Percentiles rank a stretch among this genome's conserved stretches.
Evolutionary conservation across 2,797 vertebrate species (phyloP).

Genomic region (Limnodromus scolopaceus): DNA sequence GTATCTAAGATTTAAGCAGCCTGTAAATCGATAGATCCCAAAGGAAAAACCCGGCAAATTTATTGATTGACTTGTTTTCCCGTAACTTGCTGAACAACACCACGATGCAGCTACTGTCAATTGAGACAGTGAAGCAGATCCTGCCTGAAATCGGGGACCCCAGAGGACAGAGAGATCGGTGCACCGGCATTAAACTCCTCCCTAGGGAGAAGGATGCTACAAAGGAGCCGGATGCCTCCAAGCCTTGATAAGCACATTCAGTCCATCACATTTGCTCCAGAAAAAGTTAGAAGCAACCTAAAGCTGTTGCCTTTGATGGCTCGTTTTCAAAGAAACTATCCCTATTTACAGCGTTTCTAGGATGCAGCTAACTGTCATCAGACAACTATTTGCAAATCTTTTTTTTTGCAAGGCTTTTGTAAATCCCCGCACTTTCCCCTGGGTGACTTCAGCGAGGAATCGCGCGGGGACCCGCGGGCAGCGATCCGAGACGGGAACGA

Average conservation of each 20-base stretch:
- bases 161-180: background rate
- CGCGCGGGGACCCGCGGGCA: fast-evolving
- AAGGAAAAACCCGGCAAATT: background rate
- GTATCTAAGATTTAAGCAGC: background rate
- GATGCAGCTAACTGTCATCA: background rate
- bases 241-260: background rate
- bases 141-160: background rate
- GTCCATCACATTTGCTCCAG: background rate
- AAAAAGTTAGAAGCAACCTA: background rate
- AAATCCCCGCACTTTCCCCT: background rate
- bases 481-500: fast-evolving
- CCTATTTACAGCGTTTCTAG: background rate
- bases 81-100: background rate
- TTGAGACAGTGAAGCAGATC: background rate
- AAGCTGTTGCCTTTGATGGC: background rate
- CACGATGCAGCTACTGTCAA: background rate
- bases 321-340: background rate
- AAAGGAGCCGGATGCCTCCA: background rate
- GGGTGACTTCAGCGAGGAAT: background rate
- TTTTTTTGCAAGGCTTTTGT: background rate
- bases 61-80: background rate
- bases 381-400: background rate
- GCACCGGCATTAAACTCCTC: background rate
- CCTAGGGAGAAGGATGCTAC: background rate
- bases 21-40: background rate